A percentile compares a stretch with the other conserved stretches of the same genome.
These are phyloP conservation scores for Grapholita molesta DNA, from an alignment of 1,140 invertebrate species.

Conservation along the genomic window DNA sequence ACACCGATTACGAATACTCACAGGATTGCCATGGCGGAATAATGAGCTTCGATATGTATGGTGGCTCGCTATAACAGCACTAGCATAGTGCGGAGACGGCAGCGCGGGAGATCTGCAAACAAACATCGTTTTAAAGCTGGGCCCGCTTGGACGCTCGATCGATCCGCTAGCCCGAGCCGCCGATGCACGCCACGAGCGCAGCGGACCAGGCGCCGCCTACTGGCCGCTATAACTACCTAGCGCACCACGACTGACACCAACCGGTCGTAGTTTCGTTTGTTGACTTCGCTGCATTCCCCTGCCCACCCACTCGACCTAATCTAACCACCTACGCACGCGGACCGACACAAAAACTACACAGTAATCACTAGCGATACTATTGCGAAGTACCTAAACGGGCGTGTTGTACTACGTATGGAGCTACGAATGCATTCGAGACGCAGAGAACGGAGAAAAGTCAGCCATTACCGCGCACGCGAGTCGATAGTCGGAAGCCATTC, in stretches of 20 bases:
- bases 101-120: constrained; percentile 63
- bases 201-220: constrained; percentile 8
- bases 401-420: too few relatives aligned
- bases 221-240: constrained; percentile 6
- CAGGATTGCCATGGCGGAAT: constrained; percentile 62
- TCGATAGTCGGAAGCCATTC: constrained; percentile 76
- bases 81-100: constrained; percentile 66
- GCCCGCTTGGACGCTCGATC: constrained; percentile 5
- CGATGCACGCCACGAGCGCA: constrained; percentile 4
- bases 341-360: constrained; percentile 32
- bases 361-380: constrained; percentile 26
- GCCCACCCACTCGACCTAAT: constrained; percentile 54
- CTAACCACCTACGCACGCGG: constrained; percentile 45
- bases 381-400: not conserved
- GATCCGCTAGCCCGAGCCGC: not conserved
- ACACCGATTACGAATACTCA: constrained; percentile 54
- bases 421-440: constrained; percentile 31
- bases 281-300: constrained; percentile 53
- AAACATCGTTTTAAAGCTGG: constrained; percentile 48
- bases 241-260: constrained; percentile 30
- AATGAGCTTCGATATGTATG: constrained; percentile 51
- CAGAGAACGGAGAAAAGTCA: constrained; percentile 61
- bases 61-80: constrained; percentile 59
- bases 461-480: constrained; percentile 75
- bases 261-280: constrained; percentile 39